phyloP scores from a whole-genome alignment of 2,113 vertebrate genomes.

The Cairina moschata region DNA sequence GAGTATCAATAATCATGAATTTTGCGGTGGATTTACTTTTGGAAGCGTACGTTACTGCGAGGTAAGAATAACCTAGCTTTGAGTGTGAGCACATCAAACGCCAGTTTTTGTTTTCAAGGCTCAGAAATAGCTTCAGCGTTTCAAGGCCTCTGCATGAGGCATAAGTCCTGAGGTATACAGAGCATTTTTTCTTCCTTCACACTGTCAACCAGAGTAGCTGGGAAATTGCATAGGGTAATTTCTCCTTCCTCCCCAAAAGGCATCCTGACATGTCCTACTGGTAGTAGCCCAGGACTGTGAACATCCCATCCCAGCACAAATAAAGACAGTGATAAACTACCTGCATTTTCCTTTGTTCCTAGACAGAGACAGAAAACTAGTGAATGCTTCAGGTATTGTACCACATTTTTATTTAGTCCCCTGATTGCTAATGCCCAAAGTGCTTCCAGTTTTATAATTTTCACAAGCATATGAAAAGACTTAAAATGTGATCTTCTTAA shows the following conservation, averaged over 20 bases:
- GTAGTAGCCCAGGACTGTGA: not conserved
- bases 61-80: not conserved
- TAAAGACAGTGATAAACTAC: not conserved
- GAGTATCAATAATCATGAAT: not conserved
- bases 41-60: not conserved
- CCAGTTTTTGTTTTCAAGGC: not conserved
- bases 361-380: not conserved
- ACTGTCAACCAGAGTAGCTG: not conserved
- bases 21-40: slow-evolving; percentile 24
- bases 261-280: not conserved
- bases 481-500: not conserved
- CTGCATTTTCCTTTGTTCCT: not conserved
- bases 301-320: not conserved
- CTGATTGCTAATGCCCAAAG: not conserved
- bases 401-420: not conserved
- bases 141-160: not conserved
- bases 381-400: not conserved
- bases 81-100: not conserved
- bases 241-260: not conserved
- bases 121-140: not conserved
- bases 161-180: not conserved
- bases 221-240: not conserved
- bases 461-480: not conserved
- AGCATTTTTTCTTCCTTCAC: not conserved
- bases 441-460: not conserved